Evolutionary conservation across 2,113 vertebrate species (phyloP).

Genomic region (Eretmochelys imbricata): DNA sequence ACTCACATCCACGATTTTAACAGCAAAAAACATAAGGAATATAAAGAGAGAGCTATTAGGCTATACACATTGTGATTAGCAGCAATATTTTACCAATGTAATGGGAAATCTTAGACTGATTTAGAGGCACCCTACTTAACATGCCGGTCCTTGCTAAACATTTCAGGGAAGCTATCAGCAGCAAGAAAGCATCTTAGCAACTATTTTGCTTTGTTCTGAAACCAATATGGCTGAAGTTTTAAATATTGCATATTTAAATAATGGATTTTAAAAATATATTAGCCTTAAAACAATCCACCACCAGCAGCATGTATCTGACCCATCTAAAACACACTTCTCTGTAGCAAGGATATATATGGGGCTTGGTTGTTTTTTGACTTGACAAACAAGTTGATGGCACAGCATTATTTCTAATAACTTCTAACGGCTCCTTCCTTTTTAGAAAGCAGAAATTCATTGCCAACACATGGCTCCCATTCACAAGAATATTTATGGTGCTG

Average conservation of each 20-base stretch:
- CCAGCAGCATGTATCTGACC: neutral
- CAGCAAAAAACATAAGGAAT: neutral
- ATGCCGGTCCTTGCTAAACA: conserved; percentile 50
- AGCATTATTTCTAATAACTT: conserved; percentile 68
- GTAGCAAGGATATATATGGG: neutral
- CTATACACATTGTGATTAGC: rapidly evolving
- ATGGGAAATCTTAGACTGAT: neutral
- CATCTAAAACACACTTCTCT: conserved; percentile 3
- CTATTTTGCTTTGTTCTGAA: conserved; percentile 66
- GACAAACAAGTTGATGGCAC: neutral
- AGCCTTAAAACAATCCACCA: neutral
- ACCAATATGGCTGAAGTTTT: conserved; percentile 50
- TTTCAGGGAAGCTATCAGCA: conserved; percentile 48
- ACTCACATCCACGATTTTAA: neutral
- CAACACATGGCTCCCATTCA: conserved; percentile 75
- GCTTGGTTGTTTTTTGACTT: conserved; percentile 37
- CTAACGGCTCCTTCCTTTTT: conserved; percentile 68
- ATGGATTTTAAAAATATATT: conserved; percentile 19
- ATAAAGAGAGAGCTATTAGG: neutral
- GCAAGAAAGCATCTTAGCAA: conserved; percentile 54
- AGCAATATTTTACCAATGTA: conserved; percentile 13
- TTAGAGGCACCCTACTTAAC: conserved; percentile 47
- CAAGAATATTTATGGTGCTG: conserved; percentile 80
- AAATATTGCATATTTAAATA: conserved; percentile 49
- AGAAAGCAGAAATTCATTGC: conserved; percentile 71